Base-by-base conservation (phyloP, 2,797 vertebrate species). In the Gallinago nigripennis region DNA sequence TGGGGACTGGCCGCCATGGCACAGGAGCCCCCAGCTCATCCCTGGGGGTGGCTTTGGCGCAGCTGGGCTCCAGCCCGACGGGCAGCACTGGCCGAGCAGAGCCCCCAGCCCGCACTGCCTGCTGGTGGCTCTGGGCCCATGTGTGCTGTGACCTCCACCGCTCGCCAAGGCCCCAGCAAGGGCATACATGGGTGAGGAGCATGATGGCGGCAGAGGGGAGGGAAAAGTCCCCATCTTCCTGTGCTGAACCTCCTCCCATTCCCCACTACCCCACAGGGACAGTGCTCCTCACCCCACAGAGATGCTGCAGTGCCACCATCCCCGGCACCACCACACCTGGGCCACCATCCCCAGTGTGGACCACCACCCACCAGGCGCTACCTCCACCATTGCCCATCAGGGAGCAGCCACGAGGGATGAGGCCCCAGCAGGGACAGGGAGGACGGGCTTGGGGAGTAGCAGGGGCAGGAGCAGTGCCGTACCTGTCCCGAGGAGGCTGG, bases 401-500 rank as follows among this genome's bases (percentile, higher is more conserved):
- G 31, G 16, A 85, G 43, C 63, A n/a, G 17, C 27, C 73, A 5
- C 57, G 18, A 11, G 39, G 53, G 75, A 53, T 6, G 3, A 39
- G 15, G 18, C 23, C 20, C n/a, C 28, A 7, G 17, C 31, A 77
- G 39, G 54, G 53, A 45, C 1, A 12, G 19, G 23, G 10, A 24
- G 15, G 39, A 37, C 0, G 2, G 31, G 46, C 5, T 60, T 31
- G 7, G 37, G 61, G 78, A 53, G 37, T 13, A 37, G 51, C 28
- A 56, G 39, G 27, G 18, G 60, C 1, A 2, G 46, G 23, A 73
- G 35, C 0, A 2, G 78, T 24, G 80, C 57, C 27, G 9, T 97
- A 97, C 97, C 97, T 97, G 96, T 96, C 68, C 94, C 60, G 3
- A 72, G 28, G 88, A 95, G 64, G 82, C 89, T 13, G 7, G 92